Conservation (phyloP, 2,888 invertebrate genomes). For the Thumatha senex region DNA sequence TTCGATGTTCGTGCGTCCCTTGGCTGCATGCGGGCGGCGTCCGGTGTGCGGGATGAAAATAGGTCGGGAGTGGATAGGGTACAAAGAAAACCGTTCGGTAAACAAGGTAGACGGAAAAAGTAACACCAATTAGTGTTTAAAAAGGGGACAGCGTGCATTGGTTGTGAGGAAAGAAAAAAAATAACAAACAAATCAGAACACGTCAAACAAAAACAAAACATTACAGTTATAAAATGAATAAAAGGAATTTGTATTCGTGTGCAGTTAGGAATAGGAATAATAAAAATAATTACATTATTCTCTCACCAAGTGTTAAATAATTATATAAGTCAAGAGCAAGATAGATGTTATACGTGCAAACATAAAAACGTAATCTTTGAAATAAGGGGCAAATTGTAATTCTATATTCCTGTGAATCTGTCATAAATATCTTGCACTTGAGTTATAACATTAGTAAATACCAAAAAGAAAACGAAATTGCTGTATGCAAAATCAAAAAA, state of each 20-base stretch:
- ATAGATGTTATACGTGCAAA: constrained; percentile 6
- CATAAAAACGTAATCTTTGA: constrained; percentile 19
- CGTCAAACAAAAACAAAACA: constrained; percentile 76
- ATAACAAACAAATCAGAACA: constrained; percentile 82
- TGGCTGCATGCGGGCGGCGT: constrained; percentile 91
- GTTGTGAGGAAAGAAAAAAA: constrained; percentile 78
- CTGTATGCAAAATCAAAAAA: constrained; percentile 57
- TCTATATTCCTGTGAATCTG: constrained; percentile 3
- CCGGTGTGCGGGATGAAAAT: constrained; percentile 73
- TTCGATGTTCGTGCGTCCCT: constrained; percentile 99
- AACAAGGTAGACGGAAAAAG: constrained; percentile 58
- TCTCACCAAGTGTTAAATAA: constrained; percentile 70
- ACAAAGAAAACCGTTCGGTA: constrained; percentile 74
- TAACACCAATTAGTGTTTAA: constrained; percentile 74
- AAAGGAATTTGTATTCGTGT: constrained; percentile 62
- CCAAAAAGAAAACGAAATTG: constrained; percentile 54
- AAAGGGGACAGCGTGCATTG: constrained; percentile 76
- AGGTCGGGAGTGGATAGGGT: constrained; percentile 53
- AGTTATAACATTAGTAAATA: constrained; percentile 60
- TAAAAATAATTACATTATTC: constrained; percentile 77
- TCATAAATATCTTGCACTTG: constrained; percentile 62
- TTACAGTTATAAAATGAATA: constrained; percentile 59
- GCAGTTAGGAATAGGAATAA: constrained; percentile 77
- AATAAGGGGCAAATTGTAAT: constrained; percentile 3
- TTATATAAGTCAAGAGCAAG: constrained; percentile 70